phyloP scores from a whole-genome alignment of 1,140 invertebrate genomes.

The Atta cephalotes region DNA sequence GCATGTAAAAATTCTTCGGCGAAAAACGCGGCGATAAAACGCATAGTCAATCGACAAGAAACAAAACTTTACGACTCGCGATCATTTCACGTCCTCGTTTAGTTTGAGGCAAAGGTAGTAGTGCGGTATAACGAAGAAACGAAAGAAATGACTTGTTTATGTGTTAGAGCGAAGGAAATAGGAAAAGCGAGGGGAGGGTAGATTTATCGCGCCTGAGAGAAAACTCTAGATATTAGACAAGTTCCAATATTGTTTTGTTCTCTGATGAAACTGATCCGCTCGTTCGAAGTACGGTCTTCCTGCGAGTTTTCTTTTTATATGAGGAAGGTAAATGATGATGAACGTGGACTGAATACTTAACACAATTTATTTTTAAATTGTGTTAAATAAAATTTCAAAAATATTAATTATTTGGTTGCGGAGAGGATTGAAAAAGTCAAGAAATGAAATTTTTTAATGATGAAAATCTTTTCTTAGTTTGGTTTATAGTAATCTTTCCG shows the following conservation, averaged over 20 bases:
- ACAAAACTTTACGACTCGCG: constrained; percentile 50
- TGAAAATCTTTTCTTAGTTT: background rate
- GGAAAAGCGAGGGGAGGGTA: background rate
- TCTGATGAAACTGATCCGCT: constrained; percentile 47
- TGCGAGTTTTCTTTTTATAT: constrained; percentile 11
- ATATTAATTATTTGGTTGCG: background rate
- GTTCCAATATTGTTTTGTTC: constrained; percentile 59
- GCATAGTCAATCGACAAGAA: background rate
- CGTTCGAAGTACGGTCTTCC: background rate
- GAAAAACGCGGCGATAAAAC: background rate
- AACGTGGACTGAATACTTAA: background rate
- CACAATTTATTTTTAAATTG: background rate
- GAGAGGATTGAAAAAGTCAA: background rate
- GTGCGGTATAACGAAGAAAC: constrained; percentile 19
- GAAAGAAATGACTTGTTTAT: constrained; percentile 67
- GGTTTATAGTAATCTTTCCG: background rate
- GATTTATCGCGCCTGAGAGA: constrained; percentile 40
- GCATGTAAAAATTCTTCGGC: background rate
- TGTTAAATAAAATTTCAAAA: background rate
- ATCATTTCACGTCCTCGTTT: constrained; percentile 60
- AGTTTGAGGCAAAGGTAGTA: background rate
- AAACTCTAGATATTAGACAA: constrained; percentile 63
- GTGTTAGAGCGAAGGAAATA: constrained; percentile 53
- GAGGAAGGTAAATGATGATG: background rate
- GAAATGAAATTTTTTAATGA: background rate